Conservation (phyloP, 2,888 invertebrate genomes). For the Ormyrus thymus region DNA sequence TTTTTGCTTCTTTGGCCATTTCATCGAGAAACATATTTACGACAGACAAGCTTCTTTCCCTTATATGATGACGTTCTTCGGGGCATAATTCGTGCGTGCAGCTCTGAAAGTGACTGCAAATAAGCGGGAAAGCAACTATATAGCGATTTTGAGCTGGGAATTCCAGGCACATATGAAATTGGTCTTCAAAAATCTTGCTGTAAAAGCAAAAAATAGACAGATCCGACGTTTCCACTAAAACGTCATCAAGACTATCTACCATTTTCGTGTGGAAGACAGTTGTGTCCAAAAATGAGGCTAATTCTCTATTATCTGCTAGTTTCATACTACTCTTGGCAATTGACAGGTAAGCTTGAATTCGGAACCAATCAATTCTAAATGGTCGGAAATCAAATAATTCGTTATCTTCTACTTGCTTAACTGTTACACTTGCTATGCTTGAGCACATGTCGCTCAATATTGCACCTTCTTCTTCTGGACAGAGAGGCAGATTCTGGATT, state of each 20-base stretch:
- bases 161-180: constrained; percentile 98
- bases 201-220: constrained; percentile 98
- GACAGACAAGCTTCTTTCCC: constrained; percentile 95
- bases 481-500: constrained; percentile 87
- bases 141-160: constrained; percentile 99
- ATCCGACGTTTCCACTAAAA: constrained; percentile 97
- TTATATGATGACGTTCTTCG: constrained; percentile 97
- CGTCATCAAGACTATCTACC: constrained; percentile 98
- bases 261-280: constrained; percentile 98
- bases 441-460: constrained; percentile 95
- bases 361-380: constrained; percentile 97
- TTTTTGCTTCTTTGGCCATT: constrained; percentile 99
- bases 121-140: constrained; percentile 97
- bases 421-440: constrained; percentile 88
- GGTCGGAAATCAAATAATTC: constrained; percentile 97
- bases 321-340: constrained; percentile 86
- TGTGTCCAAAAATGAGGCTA: constrained; percentile 95
- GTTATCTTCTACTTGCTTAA: constrained; percentile 97
- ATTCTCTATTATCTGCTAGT: constrained; percentile 88
- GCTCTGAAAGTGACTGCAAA: constrained; percentile 98
- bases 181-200: constrained; percentile 96
- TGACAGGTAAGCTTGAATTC: constrained; percentile 95
- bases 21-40: constrained; percentile 99
- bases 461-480: constrained; percentile 96
- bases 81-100: constrained; percentile 99